Conservation (phyloP, 1,140 invertebrate genomes). For the Lordiphosa stackelbergi region DNA sequence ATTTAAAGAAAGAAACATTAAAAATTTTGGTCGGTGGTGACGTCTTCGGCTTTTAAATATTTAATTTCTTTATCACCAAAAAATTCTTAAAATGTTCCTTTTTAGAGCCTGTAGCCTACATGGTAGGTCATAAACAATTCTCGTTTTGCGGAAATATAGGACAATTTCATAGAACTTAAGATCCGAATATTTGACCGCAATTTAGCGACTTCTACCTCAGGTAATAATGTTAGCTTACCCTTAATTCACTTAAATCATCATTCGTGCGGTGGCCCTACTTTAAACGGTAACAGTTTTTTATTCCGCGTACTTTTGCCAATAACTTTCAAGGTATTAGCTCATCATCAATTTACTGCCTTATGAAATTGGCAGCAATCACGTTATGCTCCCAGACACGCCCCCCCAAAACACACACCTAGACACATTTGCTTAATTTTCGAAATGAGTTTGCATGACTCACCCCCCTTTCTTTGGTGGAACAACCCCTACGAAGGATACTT, state of each 20-base stretch:
- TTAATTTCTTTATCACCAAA: no score
- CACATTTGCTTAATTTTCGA: conserved; percentile 53
- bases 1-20: no score
- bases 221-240: no score
- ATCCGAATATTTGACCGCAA: no score
- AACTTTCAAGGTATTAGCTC: conserved; percentile 58
- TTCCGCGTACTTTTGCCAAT: conserved; percentile 26
- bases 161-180: no score
- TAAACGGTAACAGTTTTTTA: conserved; percentile 5
- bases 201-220: no score
- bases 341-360: conserved; percentile 57
- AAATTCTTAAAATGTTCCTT: no score
- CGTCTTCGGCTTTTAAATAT: no score
- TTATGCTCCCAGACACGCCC: conserved; percentile 54
- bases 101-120: no score
- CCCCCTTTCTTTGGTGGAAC: not conserved
- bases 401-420: conserved; percentile 13
- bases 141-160: no score
- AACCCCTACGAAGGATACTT: conserved; percentile 37
- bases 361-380: conserved; percentile 64
- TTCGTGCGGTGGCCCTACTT: conserved; percentile 3
- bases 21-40: no score
- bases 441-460: conserved; percentile 58
- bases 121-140: no score
- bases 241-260: not conserved